Percentiles rank a stretch among this genome's conserved stretches.
Evolutionary conservation across 1,140 invertebrate species (phyloP).

Genomic region (Chymomyza costata): DNA sequence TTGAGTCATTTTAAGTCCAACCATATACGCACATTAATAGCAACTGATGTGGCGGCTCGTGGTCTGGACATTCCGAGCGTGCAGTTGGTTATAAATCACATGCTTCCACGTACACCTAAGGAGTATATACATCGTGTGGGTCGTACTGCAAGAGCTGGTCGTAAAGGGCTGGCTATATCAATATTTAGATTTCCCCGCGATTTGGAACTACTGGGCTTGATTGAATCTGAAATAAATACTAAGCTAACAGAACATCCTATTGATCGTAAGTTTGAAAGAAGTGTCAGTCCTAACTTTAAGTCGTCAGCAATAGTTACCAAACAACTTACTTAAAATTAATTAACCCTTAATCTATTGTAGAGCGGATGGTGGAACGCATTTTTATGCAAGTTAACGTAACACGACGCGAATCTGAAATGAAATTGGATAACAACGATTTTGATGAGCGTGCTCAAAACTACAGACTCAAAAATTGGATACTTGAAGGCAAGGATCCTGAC

Average conservation of each 20-base stretch:
- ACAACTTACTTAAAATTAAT: no score
- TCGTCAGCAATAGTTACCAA: no score
- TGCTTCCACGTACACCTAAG: constrained; percentile 90
- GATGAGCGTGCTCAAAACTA: constrained; percentile 92
- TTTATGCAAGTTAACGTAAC: constrained; percentile 94
- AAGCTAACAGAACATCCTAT: constrained; percentile 91
- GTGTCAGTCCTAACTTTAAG: no score
- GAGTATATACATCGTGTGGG: constrained; percentile 98
- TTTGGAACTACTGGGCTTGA: constrained; percentile 88
- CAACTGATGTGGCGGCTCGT: constrained; percentile 97
- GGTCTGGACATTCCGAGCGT: constrained; percentile 93
- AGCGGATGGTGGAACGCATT: constrained; percentile 78
- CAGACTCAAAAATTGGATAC: constrained; percentile 89
- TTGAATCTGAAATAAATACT: constrained; percentile 89
- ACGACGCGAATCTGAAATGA: constrained; percentile 92
- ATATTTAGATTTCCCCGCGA: constrained; percentile 93
- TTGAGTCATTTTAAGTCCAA: constrained; percentile 92
- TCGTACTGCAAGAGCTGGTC: constrained; percentile 94
- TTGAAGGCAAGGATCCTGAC: constrained; percentile 89
- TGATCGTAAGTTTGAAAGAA: constrained; percentile 80
- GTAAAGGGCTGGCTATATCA: constrained; percentile 90
- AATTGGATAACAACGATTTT: constrained; percentile 93
- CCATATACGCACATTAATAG: constrained; percentile 89
- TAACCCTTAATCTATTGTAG: constrained; percentile 22
- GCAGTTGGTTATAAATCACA: constrained; percentile 95